phyloP scores from a whole-genome alignment of 1,140 invertebrate species.

The Episyrphus balteatus region DNA sequence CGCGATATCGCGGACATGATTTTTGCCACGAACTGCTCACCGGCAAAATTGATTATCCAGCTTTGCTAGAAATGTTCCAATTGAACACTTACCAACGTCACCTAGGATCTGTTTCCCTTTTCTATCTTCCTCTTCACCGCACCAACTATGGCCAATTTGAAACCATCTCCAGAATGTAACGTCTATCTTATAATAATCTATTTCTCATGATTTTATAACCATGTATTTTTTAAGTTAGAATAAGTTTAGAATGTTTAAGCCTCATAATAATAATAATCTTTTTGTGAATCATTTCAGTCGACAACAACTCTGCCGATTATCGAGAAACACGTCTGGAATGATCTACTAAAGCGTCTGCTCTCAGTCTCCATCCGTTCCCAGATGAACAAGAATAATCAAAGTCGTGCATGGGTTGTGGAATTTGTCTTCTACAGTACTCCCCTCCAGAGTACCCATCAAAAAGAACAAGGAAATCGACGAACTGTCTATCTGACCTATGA shows the following conservation, averaged over 20 bases:
- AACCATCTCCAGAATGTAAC: no score
- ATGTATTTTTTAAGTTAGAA: no score
- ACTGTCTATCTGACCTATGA: slow-evolving; percentile 85
- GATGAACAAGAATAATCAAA: slow-evolving; percentile 51
- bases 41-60: no score
- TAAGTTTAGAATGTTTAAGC: not conserved
- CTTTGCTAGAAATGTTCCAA: no score
- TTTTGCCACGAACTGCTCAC: no score
- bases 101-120: no score
- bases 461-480: slow-evolving; percentile 70
- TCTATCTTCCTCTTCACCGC: no score
- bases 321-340: slow-evolving; percentile 44
- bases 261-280: not conserved
- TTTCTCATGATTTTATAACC: no score
- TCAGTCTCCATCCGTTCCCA: slow-evolving; percentile 78
- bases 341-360: slow-evolving; percentile 63
- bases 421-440: slow-evolving; percentile 82
- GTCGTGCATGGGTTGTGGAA: slow-evolving; percentile 70
- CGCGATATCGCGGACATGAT: no score
- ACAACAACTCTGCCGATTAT: slow-evolving; percentile 27
- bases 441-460: slow-evolving; percentile 63
- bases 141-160: no score
- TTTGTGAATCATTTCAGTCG: not conserved
- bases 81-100: no score
- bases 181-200: no score